Evolutionary conservation across 1,140 invertebrate species (phyloP), one percentile per base, ranked within the genome.

Genomic region (Nephila pilipes): DNA sequence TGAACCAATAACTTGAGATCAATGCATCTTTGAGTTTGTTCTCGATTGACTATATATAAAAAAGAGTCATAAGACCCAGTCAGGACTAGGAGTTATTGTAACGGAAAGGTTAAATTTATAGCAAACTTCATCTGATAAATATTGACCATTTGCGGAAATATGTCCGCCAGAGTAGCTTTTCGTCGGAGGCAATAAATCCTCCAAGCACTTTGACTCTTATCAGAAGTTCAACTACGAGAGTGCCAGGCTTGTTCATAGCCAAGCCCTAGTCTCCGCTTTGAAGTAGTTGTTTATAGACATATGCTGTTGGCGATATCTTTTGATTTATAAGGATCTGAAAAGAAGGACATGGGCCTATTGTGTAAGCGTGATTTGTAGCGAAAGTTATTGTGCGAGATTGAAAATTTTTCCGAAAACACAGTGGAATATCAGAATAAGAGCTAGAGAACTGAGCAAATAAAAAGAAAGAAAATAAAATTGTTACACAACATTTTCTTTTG

Each of bases 61-160:
- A 46, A 10, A 10, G 46, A 46, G 46, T 1, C 58, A 20, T 60
- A 32, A 25, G 29, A 32, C 81, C 29, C 29, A 29, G 81, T 57
- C 10, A 54, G 55, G 54, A 46, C 46, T 55, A 22, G 54, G n/a
- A 83, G 38, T 83, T 55, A 83, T 83, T 83, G 81, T 83, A 83
- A 83, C 46, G 54, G 81, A 83, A 83, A 83, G 81, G 81, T 83
- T 87, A 87, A 87, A 87, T 87, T 87, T 87, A 87, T 87, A 36
- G 85, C 29, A 16, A 38, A 60, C 32, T 60, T 87, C 85, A 87
- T 87, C 85, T 63, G 85, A 87, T 87, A 87, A 87, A 87, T 87
- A 87, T 87, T 87, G 85, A 87, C 85, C 46, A 87, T 87, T 87
- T 87, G 1, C 4, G 55, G 85, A 87, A 87, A 87, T 87, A 87